Evolutionary conservation across 53 echinoderm and acorn worm species (phyloP).

Genomic region (Actinopyga echinites): DNA sequence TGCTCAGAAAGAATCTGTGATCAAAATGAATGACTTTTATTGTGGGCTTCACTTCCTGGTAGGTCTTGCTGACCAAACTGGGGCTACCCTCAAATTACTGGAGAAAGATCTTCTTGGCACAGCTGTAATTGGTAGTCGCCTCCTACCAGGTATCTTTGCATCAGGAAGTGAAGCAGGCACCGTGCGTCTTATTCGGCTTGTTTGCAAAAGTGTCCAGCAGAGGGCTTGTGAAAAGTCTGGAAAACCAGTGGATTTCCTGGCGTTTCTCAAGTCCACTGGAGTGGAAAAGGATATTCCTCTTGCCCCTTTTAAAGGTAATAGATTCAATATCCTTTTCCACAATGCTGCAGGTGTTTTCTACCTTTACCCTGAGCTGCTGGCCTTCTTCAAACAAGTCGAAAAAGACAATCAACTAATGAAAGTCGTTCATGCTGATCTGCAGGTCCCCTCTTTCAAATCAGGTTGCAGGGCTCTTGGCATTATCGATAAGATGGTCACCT

Average conservation of each 20-base stretch:
- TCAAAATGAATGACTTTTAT: conserved; percentile 50
- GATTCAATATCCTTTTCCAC: conserved; percentile 73
- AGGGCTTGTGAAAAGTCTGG: conserved; percentile 59
- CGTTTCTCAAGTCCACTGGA: conserved; percentile 22
- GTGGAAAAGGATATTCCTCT: neutral
- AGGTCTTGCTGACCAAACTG: conserved; percentile 55
- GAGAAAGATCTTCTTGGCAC: conserved; percentile 47
- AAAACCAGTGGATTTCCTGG: no score
- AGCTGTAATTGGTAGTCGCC: conserved; percentile 14
- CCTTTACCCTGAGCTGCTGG: conserved; percentile 34
- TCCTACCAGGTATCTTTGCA: neutral
- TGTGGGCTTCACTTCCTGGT: conserved; percentile 56
- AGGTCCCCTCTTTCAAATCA: conserved; percentile 46
- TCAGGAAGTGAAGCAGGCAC: conserved; percentile 8
- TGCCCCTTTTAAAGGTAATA: no score
- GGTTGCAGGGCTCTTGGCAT: conserved; percentile 63
- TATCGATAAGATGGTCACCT: conserved; percentile 64
- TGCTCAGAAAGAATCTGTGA: conserved; percentile 36
- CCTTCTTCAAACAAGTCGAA: conserved; percentile 57
- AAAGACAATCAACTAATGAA: conserved; percentile 61
- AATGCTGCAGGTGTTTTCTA: conserved; percentile 61
- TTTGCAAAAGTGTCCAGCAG: conserved; percentile 58
- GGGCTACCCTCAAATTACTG: conserved; percentile 21
- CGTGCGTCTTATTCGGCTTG: conserved; percentile 33
- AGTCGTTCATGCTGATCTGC: no score